Evolutionary conservation across 2,888 invertebrate species (phyloP), one percentile per base, ranked within the genome.

Genomic region (Glyphotaelius pellucidus): DNA sequence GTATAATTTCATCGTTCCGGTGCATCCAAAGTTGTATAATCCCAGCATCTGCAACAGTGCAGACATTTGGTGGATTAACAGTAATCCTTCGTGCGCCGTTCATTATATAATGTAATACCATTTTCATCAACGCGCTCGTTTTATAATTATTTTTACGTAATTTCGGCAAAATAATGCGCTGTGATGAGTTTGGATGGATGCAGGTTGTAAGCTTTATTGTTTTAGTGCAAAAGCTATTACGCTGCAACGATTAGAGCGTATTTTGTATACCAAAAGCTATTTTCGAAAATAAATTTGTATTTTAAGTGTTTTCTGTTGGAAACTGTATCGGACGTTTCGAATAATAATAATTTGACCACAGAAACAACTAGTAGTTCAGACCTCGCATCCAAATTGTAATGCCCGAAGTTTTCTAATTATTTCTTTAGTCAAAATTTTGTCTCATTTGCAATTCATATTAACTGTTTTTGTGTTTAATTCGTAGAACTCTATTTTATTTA

Each of bases 51-150:
- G 67, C 67, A 67, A 67, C 67, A 83, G 25, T 83, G 83, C 83
- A 83, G 83, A 83, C 83, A 83, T 83, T 83, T 32, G 32, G 32
- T 35, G 83, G 83, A 83, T 83, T 83, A 83, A 12, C 83, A 25
- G 9, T 83, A 83, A 83, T 83, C 83, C 25, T 19, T 19, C 67
- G 25, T 7, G 19, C 25, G 67, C 67, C 67, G 67, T 67, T 67
- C 67, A 67, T 67, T 67, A 67, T 67, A 67, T 67, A 25, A 67
- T 67, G 67, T 67, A 67, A 67, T 67, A 67, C 67, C 67, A 67
- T 67, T 67, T 67, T 25, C 67, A 67, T 67, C 67, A 67, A 25
- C 7, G 25, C 47, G 67, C 25, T n/a, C 25, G 25, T 25, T 25
- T n/a, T 25, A 67, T 1, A 7, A 67, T 67, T 67, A 67, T 67